Evolutionary conservation across 1,140 invertebrate genomes (phyloP).

Genomic region (Hylyphantes graminicola): DNA sequence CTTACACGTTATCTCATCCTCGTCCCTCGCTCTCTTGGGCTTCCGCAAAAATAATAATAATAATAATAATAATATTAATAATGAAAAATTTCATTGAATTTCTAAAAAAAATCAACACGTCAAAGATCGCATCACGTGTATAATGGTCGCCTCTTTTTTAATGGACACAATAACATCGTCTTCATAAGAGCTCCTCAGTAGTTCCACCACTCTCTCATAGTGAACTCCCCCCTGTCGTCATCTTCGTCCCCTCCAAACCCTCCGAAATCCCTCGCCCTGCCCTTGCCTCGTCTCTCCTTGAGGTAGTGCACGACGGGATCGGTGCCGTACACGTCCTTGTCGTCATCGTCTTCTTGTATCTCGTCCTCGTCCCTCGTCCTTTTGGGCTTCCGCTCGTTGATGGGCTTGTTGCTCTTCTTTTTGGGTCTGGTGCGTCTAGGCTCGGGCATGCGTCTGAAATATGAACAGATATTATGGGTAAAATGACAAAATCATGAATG

Average conservation of each 20-base stretch:
- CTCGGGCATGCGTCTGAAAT: not conserved
- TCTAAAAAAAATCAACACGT: too few species aligned
- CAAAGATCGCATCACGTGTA: too few species aligned
- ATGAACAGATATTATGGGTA: too few species aligned
- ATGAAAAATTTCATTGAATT: too few species aligned
- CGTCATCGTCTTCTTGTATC: constrained; percentile 5
- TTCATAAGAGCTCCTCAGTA: not conserved
- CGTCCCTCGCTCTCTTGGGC: not conserved
- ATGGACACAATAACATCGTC: too few species aligned
- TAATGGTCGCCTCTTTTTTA: too few species aligned
- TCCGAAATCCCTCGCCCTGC: not conserved
- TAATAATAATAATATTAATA: too few species aligned
- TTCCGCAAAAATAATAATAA: too few species aligned
- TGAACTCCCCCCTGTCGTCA: constrained; percentile 10
- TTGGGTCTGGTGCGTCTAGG: not conserved
- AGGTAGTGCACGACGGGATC: constrained; percentile 44
- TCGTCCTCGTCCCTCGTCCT: not conserved
- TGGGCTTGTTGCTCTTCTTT: not conserved
- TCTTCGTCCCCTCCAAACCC: not conserved
- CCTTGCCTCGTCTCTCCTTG: constrained; percentile 21
- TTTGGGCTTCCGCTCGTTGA: constrained; percentile 3
- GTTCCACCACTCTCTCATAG: constrained; percentile 35
- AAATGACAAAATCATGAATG: too few species aligned
- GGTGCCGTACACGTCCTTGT: constrained; percentile 24
- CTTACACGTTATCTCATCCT: not conserved